Evolutionary conservation across 2,113 vertebrate genomes (phyloP), one percentile per base, ranked within the genome.

Genomic region (Oplegnathus fasciatus): DNA sequence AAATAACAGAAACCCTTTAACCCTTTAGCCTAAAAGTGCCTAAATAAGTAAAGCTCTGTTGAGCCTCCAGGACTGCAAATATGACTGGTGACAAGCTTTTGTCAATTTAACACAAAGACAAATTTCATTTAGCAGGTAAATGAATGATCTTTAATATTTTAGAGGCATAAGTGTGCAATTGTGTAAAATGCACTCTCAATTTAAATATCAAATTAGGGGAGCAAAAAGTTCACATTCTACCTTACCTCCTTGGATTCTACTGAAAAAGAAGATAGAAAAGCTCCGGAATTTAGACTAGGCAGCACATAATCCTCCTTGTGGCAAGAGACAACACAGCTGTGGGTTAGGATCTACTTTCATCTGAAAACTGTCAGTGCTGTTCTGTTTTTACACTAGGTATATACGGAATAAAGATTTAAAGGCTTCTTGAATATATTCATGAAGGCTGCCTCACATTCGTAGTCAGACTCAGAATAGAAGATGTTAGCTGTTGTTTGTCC

Each of bases 271-370:
- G 34, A 37, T 37, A 37, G 48, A 50, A 22, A 50, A 2, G 48
- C 48, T 18, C 20, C 18, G 1, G 17, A 20, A 22, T 61, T 34
- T 61, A 20, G 3, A 61, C 2, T 7, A 30, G 17, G 28, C 2
- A 18, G 30, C 26, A 30, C n/a, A 28, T 5, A 14, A 15, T 2
- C 55, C 20, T 26, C 8, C 5, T 44, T 10, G 1, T 28, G 4
- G 15, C 1, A 6, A 60, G 26, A 42, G 52, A 26, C 14, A 72
- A 69, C 42, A 69, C 78, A 85, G 82, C 86, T 90, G 79, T 81
- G 68, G 6, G 68, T 60, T 34, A 18, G 20, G 17, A 50, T 61
- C 32, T 28, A 20, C 24, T 70, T 44, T 55, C 32, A 75, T 64
- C 54, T 57, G 34, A 24, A 52, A 66, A 9, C 58, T 15, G 20